These are phyloP conservation scores for human (Homo sapiens) DNA, from an alignment of 2,113 vertebrate species.

Conservation along the genomic window GRCh38 chr1:217066501-217067000, in stretches of 20 bases:
- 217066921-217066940: neutral
- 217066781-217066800: neutral
- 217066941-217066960: neutral
- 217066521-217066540: no score
- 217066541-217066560: neutral
- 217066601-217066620: neutral
- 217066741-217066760: neutral
- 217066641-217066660: neutral
- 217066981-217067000: neutral
- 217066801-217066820: neutral
- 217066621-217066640: neutral
- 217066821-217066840: neutral
- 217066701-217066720: accelerated
- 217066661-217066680: neutral
- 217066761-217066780: neutral
- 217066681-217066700: neutral
- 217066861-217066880: neutral
- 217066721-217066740: neutral
- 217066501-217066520: no score
- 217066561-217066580: conserved; percentile 15
- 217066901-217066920: neutral
- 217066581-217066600: conserved; percentile 22
- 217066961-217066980: conserved; percentile 16
- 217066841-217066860: neutral
- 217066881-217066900: conserved; percentile 23